Evolutionary conservation across 2,888 invertebrate species (phyloP), one percentile per base, ranked within the genome.

Genomic region (Tachina lurida): DNA sequence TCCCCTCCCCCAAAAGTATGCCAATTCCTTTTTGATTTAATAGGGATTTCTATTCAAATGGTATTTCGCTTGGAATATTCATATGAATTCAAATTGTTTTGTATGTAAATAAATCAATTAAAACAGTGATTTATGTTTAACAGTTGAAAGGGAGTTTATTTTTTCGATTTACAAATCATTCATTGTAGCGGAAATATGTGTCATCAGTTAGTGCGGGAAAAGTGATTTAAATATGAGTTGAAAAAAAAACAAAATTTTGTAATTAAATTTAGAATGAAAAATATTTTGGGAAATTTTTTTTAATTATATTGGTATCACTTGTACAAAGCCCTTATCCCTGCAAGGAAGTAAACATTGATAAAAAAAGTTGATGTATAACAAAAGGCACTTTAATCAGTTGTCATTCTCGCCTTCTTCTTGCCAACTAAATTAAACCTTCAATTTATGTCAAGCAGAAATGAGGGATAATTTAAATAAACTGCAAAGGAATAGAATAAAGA

Each of bases 341-440:
- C 19, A 19, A 58, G 13, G 31, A 49, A 58, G 41, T 77, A 77
- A 77, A 68, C 60, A 67, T 41, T n/a, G 49, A 17, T 17, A 41
- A 3, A 12, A 12, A 58, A 58, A 41, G 9, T 31, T 7, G 7
- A 31, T 31, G 7, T 31, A 45, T n/a, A 47, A 7, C 15, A 49
- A 41, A 56, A 60, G 22, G 45, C 43, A 54, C n/a, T 78, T 70
- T 70, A 78, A 70, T 78, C 60, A 78, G 62, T 62, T 70, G 60
- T 62, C 65, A 52, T 70, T 39, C n/a, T 62, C 13, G 60, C 4
- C 63, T 45, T 22, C 8, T 58, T 49, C 58, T 58, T 65, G 31
- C 60, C 60, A 62, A 74, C 67, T 52, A 60, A 81, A 81, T 74
- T 68, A 81, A 74, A 75, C 58, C 31, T 60, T 31, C 15, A 12